These are phyloP conservation scores for Pardalotus punctatus DNA, from an alignment of 2,113 vertebrate genomes.

Conservation along the genomic window DNA sequence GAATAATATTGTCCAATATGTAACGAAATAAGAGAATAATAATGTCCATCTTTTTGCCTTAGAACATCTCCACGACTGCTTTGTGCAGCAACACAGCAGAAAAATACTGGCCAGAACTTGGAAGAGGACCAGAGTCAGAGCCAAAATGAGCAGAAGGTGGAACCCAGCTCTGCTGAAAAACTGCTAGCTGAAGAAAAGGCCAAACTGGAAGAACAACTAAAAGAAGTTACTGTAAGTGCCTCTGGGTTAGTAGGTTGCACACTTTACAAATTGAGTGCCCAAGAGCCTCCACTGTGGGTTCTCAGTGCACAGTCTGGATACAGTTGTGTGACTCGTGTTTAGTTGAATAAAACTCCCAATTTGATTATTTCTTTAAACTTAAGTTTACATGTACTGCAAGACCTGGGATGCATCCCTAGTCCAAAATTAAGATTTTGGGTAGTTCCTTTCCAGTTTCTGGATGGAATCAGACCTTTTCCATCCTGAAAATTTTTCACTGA, in stretches of 20 bases:
- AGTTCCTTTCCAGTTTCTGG: neutral
- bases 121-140: constrained; percentile 80
- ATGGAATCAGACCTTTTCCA: neutral
- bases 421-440: neutral
- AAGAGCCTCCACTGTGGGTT: rapidly evolving
- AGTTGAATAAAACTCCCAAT: neutral
- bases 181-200: constrained; percentile 81
- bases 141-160: constrained; percentile 72
- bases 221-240: constrained; percentile 83
- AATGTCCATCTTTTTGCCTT: neutral
- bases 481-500: neutral
- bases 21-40: neutral
- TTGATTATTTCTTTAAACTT: neutral
- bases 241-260: neutral
- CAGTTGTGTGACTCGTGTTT: neutral
- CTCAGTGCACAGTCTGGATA: neutral
- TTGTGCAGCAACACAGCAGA: constrained; percentile 87
- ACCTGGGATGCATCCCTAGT: neutral
- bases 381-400: neutral
- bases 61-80: constrained; percentile 77
- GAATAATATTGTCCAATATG: rapidly evolving
- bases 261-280: rapidly evolving
- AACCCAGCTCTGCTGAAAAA: constrained; percentile 74
- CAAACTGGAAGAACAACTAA: constrained; percentile 89
- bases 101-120: constrained; percentile 74